These are phyloP conservation scores for Apis cerana DNA, from an alignment of 1,140 invertebrate species.

Conservation along the genomic window DNA sequence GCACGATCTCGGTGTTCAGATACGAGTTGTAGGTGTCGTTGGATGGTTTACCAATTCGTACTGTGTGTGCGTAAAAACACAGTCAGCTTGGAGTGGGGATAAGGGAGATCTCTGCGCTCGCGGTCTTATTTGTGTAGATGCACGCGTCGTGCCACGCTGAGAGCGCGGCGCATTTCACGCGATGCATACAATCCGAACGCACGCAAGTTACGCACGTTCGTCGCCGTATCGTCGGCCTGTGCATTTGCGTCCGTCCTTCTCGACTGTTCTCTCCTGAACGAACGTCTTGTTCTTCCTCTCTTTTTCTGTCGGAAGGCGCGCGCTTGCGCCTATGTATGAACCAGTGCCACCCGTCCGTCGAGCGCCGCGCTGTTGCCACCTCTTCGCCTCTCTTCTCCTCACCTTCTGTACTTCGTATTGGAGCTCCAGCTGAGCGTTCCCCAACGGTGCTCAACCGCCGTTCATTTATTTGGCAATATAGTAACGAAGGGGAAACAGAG, in stretches of 20 bases:
- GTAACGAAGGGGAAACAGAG: neutral
- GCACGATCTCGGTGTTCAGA: slow-evolving; percentile 43
- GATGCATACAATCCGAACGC: slow-evolving; percentile 31
- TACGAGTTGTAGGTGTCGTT: slow-evolving; percentile 61
- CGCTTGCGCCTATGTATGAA: slow-evolving; percentile 58
- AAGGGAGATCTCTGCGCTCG: slow-evolving; percentile 21
- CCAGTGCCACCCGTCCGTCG: slow-evolving; percentile 69
- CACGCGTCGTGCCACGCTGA: slow-evolving; percentile 47
- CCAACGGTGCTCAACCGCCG: slow-evolving; percentile 65
- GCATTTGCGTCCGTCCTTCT: slow-evolving; percentile 15
- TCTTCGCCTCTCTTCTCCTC: slow-evolving; percentile 67
- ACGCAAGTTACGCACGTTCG: slow-evolving; percentile 29
- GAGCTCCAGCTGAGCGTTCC: slow-evolving; percentile 72
- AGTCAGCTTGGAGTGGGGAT: neutral
- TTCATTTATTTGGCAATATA: neutral
- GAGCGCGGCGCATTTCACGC: slow-evolving; percentile 56
- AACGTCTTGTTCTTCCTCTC: slow-evolving; percentile 30
- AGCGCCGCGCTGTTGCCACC: slow-evolving; percentile 75
- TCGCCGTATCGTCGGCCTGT: neutral
- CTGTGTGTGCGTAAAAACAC: slow-evolving; percentile 53
- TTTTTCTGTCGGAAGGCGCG: slow-evolving; percentile 39
- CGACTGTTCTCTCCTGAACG: neutral
- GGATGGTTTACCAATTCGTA: slow-evolving; percentile 65
- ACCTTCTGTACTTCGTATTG: slow-evolving; percentile 58
- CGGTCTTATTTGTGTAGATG: slow-evolving; percentile 40